These are phyloP conservation scores for Aphelenchoides avenae DNA, from an alignment of 1,140 invertebrate species.

Conservation along the genomic window DNA sequence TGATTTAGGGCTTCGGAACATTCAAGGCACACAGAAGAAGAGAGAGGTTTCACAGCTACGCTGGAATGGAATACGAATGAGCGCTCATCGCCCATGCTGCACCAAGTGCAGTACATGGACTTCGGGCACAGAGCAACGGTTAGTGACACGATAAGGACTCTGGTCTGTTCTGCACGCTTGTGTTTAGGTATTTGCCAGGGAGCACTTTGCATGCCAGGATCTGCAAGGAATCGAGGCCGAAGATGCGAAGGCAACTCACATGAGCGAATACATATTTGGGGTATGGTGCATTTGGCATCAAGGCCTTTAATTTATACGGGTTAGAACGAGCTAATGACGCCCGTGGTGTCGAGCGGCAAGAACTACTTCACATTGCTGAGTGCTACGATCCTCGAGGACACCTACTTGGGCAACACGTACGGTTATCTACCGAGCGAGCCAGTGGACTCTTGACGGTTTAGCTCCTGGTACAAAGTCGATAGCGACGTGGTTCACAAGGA, in stretches of 20 bases:
- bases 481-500: conserved; percentile 22
- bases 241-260: conserved; percentile 34
- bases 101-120: conserved; percentile 23
- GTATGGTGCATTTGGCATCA: conserved; percentile 15
- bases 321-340: conserved; percentile 43
- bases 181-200: conserved; percentile 15
- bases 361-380: conserved; percentile 35
- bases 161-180: not conserved
- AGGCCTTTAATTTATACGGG: not conserved
- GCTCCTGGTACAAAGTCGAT: conserved; percentile 31
- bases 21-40: not conserved
- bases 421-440: not conserved
- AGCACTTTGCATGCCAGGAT: conserved; percentile 27
- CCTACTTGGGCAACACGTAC: conserved; percentile 28
- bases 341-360: conserved; percentile 25
- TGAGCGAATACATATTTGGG: conserved; percentile 41
- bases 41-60: not conserved
- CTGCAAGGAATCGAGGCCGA: conserved; percentile 33
- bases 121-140: conserved; percentile 29
- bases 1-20: not conserved
- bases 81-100: not conserved
- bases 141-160: not conserved
- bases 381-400: conserved; percentile 31
- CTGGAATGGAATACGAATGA: not conserved
- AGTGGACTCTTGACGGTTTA: conserved; percentile 20